These are phyloP conservation scores for Drepana arcuata DNA, from an alignment of 1,140 invertebrate species.

Conservation along the genomic window DNA sequence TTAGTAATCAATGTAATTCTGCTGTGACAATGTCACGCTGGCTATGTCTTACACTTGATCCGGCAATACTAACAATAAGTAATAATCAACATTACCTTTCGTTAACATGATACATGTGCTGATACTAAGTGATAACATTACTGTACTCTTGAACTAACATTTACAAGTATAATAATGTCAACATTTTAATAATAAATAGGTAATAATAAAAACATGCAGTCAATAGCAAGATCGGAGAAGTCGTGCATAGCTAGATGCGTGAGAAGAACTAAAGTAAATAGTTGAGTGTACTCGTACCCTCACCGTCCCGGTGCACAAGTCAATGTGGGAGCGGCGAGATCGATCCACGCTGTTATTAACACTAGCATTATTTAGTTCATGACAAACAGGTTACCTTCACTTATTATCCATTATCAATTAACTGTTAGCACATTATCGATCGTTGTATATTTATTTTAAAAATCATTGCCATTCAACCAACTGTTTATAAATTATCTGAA, in stretches of 20 bases:
- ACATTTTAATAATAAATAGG: slow-evolving; percentile 38
- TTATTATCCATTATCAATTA: slow-evolving; percentile 53
- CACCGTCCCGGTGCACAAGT: slow-evolving; percentile 30
- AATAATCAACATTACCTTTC: too few species aligned
- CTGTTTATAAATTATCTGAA: slow-evolving; percentile 49
- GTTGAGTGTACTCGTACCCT: slow-evolving; percentile 31
- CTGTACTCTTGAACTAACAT: slow-evolving; percentile 58
- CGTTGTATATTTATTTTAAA: slow-evolving; percentile 34
- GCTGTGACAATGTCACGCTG: slow-evolving; percentile 2
- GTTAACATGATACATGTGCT: too few species aligned
- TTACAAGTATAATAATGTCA: slow-evolving; percentile 29
- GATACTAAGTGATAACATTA: slow-evolving; percentile 59
- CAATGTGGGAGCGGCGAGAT: slow-evolving; percentile 23
- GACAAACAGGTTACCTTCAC: slow-evolving; percentile 46
- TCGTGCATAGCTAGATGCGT: slow-evolving; percentile 70
- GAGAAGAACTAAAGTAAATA: slow-evolving; percentile 56
- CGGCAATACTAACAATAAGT: slow-evolving; percentile 55
- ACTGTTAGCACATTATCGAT: slow-evolving; percentile 57
- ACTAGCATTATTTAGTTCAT: slow-evolving; percentile 47
- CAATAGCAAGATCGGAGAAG: slow-evolving; percentile 61
- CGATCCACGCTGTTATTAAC: slow-evolving; percentile 30
- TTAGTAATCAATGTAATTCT: slow-evolving; percentile 13
- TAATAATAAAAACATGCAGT: slow-evolving; percentile 54
- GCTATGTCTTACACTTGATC: slow-evolving; percentile 56
- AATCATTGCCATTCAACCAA: slow-evolving; percentile 50